These are phyloP conservation scores for Halichondria panicea DNA, from an alignment of 37 sponge, comb jelly and placozoan species.

Conservation along the genomic window DNA sequence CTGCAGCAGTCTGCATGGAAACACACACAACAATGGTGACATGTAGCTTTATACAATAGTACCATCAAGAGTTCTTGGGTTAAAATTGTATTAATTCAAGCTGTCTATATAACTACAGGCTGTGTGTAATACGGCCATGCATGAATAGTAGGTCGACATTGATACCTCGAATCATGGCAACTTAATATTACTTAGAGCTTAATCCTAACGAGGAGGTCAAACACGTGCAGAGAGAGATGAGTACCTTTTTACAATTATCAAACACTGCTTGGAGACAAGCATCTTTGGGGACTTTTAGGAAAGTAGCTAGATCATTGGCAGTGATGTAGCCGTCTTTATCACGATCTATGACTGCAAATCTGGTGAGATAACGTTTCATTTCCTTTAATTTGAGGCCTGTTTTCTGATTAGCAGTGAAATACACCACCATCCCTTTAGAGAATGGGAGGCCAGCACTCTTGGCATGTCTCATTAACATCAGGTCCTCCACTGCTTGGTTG, in stretches of 20 bases:
- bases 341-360: slow-evolving; percentile 36
- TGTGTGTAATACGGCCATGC: no score
- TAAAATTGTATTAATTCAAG: slow-evolving; percentile 19
- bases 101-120: no score
- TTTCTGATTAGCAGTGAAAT: background rate
- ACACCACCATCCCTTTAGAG: slow-evolving; percentile 31
- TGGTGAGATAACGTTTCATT: slow-evolving; percentile 18
- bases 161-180: no score
- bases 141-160: no score
- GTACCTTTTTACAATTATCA: no score
- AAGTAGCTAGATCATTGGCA: slow-evolving; percentile 25
- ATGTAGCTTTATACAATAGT: no score
- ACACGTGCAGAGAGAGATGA: no score
- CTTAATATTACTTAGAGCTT: no score
- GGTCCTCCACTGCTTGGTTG: slow-evolving; percentile 35
- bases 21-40: no score
- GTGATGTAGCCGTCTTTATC: slow-evolving; percentile 46
- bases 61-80: no score
- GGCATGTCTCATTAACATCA: slow-evolving; percentile 9
- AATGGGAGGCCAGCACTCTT: slow-evolving; percentile 21
- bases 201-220: no score
- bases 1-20: background rate
- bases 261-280: slow-evolving; percentile 27
- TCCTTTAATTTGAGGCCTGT: background rate
- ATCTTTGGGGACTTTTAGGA: slow-evolving; percentile 41